Evolutionary conservation across 2,113 vertebrate species (phyloP), one percentile per base, ranked within the genome.

Genomic region (Gymnobelideus leadbeateri): DNA sequence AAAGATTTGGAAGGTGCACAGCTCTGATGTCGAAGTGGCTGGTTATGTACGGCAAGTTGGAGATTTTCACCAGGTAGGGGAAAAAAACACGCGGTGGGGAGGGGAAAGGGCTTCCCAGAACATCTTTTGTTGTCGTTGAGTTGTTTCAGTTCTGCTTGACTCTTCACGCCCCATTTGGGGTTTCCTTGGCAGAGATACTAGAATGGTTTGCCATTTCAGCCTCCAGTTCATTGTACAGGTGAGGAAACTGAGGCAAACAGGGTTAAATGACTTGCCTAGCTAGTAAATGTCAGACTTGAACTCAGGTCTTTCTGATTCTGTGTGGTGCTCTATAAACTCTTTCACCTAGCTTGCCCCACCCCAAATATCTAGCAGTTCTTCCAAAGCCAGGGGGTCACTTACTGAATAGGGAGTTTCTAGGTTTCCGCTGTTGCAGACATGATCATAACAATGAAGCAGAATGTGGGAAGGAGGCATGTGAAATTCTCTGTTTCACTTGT

Each of bases 21-120:
- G 98, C 61, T 91, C 95, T 0, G 99, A 99, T 94, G 97, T 92
- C 0, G 99, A 99, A 68, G 99, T 99, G 97, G 99, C 99, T 3
- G 99, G 99, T 90, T 99, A 99, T 0, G 98, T 99, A 3, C 98
- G 98, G 93, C 98, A 99, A 96, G 99, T 99, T 51, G 94, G 94
- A 50, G 97, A 99, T 92, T 99, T 99, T 98, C 98, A 97, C 96
- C 99, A 99, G 99, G 99, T 99, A 97, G 97, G 93, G 53, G 89
- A n/a, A 51, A 0, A 0, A 23, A 0, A 1, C 1, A 37, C 37
- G 47, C 37, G 6, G 4, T 52, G 43, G 94, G 47, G 49, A 47
- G 46, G 89, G 24, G 54, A 14, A 61, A 61, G 28, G 37, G 37
- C 3, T n/a, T 16, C 37, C 37, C 57, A 37, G 31, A 68, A 14